Percentiles rank a stretch among this genome's conserved stretches.
phyloP scores from a whole-genome alignment of 2,888 invertebrate genomes.

The Pyrrhosoma nymphula region DNA sequence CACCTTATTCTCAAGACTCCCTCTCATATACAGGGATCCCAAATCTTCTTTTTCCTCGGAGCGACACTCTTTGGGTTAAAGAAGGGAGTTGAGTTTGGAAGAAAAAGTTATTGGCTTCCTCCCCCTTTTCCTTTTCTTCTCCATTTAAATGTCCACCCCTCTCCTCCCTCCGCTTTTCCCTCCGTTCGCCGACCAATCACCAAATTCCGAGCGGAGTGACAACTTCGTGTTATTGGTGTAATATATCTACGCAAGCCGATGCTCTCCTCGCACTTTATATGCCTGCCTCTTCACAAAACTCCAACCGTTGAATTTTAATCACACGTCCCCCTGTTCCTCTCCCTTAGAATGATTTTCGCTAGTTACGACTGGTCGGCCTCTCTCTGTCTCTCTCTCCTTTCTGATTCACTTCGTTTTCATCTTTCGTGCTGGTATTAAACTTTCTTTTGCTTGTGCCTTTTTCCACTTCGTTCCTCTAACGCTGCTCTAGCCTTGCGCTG shows the following conservation, averaged over 20 bases:
- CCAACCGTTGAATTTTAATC: neutral
- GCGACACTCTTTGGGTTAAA: neutral
- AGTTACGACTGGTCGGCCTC: neutral
- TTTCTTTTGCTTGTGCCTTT: too few species aligned
- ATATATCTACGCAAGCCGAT: conserved; percentile 20
- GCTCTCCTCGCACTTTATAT: conserved; percentile 25
- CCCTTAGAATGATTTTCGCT: neutral
- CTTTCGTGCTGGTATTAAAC: neutral
- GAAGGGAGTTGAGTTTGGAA: neutral
- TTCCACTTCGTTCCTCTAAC: too few species aligned
- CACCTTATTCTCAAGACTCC: neutral
- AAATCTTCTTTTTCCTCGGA: neutral
- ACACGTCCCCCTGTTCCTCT: neutral
- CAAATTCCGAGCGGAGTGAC: neutral
- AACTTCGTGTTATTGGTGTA: neutral
- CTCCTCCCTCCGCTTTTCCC: neutral
- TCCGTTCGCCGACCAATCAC: neutral
- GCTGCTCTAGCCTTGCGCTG: too few species aligned
- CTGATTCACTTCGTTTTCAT: neutral
- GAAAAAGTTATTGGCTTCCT: neutral
- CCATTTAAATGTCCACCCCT: neutral
- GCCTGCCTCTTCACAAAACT: neutral
- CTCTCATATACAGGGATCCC: neutral
- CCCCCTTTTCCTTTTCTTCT: neutral
- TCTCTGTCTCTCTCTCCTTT: too few species aligned